Evolutionary conservation across 2,888 invertebrate genomes (phyloP).

Genomic region (Heliothis peltigera): DNA sequence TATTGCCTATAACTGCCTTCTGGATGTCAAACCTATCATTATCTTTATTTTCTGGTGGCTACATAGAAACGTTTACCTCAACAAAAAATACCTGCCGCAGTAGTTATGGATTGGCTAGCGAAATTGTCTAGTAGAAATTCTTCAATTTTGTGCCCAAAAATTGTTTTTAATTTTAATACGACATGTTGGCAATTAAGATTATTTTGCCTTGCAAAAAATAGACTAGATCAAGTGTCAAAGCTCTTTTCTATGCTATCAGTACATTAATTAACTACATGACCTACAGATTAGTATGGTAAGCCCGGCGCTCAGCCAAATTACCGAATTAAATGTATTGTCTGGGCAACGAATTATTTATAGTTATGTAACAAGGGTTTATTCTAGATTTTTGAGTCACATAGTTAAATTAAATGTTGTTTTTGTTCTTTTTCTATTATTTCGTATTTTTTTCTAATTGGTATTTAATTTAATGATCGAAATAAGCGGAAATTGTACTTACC

Average conservation of each 20-base stretch:
- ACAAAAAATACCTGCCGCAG: too few species aligned
- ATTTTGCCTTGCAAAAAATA: slow-evolving; percentile 1
- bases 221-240: slow-evolving; percentile 47
- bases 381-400: slow-evolving; percentile 20
- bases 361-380: slow-evolving; percentile 54
- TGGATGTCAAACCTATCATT: neutral
- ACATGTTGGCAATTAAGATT: neutral
- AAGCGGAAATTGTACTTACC: slow-evolving; percentile 66
- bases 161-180: neutral
- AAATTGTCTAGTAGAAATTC: neutral
- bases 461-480: slow-evolving; percentile 22
- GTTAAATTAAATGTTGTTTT: slow-evolving; percentile 5
- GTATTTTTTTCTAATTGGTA: neutral
- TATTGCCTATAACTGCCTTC: too few species aligned
- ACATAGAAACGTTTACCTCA: too few species aligned
- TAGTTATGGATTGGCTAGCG: too few species aligned
- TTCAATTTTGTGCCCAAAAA: slow-evolving; percentile 14
- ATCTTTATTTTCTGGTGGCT: too few species aligned
- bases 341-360: slow-evolving; percentile 61
- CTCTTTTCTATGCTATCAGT: slow-evolving; percentile 40
- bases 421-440: neutral
- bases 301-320: slow-evolving; percentile 65
- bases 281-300: slow-evolving; percentile 52
- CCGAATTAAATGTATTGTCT: slow-evolving; percentile 63
- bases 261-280: slow-evolving; percentile 54